Percentiles rank a stretch among this genome's conserved stretches.
Evolutionary conservation across 2,888 invertebrate genomes (phyloP).

Genomic region (Anthoptus insignis): DNA sequence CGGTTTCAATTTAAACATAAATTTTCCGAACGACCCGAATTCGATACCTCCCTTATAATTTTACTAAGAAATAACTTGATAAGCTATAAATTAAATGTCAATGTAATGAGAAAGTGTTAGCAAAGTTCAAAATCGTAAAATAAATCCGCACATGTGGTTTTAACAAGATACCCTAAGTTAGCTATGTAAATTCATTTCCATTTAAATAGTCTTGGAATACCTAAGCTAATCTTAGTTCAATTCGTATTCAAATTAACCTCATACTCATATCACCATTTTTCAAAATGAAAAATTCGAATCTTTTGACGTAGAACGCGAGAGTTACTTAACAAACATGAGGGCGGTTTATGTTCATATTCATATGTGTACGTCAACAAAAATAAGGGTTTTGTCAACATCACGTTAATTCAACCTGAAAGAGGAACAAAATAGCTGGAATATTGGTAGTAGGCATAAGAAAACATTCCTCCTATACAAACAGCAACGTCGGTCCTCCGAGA

Average conservation of each 20-base stretch:
- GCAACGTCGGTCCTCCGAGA: not conserved
- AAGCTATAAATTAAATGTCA: no score
- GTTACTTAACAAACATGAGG: constrained; percentile 12
- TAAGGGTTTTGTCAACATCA: constrained; percentile 18
- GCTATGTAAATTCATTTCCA: not conserved
- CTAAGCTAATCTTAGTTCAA: not conserved
- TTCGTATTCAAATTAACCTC: constrained; percentile 6
- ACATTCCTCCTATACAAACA: not conserved
- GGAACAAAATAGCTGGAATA: constrained; percentile 2
- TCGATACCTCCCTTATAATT: no score
- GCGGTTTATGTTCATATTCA: not conserved
- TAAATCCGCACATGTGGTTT: not conserved
- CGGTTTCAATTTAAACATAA: no score
- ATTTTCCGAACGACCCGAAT: no score
- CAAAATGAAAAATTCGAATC: not conserved
- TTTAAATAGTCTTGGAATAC: not conserved
- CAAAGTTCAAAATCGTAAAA: not conserved
- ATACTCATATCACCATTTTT: not conserved
- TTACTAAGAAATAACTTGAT: no score
- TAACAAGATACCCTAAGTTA: not conserved
- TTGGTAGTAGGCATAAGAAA: no score
- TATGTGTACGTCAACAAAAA: not conserved
- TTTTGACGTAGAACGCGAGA: not conserved
- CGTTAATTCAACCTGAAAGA: constrained; percentile 19
- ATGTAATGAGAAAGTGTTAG: no score